phyloP scores from a whole-genome alignment of 2,888 invertebrate genomes.

The Phytoseiulus persimilis region DNA sequence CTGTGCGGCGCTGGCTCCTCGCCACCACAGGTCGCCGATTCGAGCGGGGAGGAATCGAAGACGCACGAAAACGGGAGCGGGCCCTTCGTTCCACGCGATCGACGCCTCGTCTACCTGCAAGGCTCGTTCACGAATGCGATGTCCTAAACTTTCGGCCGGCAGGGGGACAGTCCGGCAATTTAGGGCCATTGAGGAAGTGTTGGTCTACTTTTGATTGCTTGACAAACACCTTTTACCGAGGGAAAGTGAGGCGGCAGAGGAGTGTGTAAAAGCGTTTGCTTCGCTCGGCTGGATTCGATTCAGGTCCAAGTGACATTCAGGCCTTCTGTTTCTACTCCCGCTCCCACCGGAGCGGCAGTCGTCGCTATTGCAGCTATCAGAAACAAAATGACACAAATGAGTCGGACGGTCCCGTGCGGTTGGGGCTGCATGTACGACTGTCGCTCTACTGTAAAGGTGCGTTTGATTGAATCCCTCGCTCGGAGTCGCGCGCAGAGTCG shows the following conservation, averaged over 20 bases:
- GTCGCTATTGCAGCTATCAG: not conserved
- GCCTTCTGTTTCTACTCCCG: not conserved
- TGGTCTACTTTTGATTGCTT: not conserved
- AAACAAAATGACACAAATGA: conserved; percentile 5
- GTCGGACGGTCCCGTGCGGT: not conserved
- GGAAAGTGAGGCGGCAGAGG: not conserved
- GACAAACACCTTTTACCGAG: not conserved
- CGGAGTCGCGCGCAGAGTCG: not conserved
- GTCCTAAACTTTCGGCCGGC: not conserved
- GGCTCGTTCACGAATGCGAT: not conserved
- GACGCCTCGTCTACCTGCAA: not conserved
- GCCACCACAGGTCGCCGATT: too few species aligned
- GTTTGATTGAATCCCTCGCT: not conserved
- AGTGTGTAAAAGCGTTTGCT: not conserved
- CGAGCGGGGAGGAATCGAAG: too few species aligned
- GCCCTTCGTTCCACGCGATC: too few species aligned
- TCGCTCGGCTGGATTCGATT: not conserved
- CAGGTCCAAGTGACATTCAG: not conserved
- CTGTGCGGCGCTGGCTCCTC: not conserved
- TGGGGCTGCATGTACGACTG: not conserved
- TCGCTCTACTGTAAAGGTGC: not conserved
- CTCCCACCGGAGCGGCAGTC: not conserved
- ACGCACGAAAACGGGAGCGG: too few species aligned
- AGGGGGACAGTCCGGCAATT: not conserved
- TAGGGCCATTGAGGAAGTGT: not conserved